Evolutionary conservation across 30 jellyfish, hydroid and myxozoan species (phyloP), one percentile per base, ranked within the genome.

Genomic region (Aurelia sp.): DNA sequence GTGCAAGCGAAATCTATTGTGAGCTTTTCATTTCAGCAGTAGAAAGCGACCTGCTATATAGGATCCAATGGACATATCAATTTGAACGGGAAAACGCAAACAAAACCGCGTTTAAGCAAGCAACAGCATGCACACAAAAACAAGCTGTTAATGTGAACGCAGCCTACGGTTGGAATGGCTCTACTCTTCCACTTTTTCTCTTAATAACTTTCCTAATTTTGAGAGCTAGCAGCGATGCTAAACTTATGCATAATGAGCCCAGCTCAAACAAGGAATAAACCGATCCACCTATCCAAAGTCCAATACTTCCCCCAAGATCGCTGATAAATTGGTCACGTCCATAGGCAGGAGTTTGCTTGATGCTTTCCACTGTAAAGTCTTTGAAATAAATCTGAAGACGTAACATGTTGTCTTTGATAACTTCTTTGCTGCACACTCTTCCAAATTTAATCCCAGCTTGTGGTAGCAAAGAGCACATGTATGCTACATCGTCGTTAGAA

Each of bases 281-380:
- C 4, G 96, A 87, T 38, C 91, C 90, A 9, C 96, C 96, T 4
- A 76, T 35, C 90, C 90, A 87, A 17, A 87, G 74, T 1, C 96
- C 90, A 19, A 68, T 5, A 31, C 50, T 80, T 33, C 96, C 96
- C 5, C 96, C 96, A 50, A 87, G 71, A 53, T 87, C 96, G 41
- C 85, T 31, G 9, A 70, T 55, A 57, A 85, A 72, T 24, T 71
- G 77, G 52, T 74, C 62, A 15, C 35, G 13, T 7, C 53, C 57
- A 47, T 60, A 85, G 31, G 64, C 88, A 3, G 83, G 82, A 52
- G 11, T 65, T 16, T 85, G 94, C 35, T 57, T 66, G 44, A 78
- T 66, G 22, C 74, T 66, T 74, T 85, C 88, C 51, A 85, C 88
- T n/a, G 82, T 63, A 60, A 85, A 74, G 58, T 85, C 94, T 3